Percentiles rank a stretch among this genome's conserved stretches.
These are phyloP conservation scores for Mactra quadrangularis DNA, from an alignment of 1,140 invertebrate genomes.

Conservation along the genomic window DNA sequence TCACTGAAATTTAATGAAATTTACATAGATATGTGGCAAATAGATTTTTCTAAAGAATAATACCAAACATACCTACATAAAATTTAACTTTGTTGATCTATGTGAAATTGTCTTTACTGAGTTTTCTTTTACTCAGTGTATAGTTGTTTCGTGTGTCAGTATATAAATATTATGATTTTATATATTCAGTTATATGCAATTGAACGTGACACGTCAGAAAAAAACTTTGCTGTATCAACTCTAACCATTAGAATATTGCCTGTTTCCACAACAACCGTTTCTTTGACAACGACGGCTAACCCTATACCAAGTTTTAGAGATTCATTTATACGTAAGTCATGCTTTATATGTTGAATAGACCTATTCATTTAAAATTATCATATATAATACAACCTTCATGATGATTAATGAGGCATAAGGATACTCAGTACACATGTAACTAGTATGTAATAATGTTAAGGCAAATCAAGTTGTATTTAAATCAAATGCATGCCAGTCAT, in stretches of 20 bases:
- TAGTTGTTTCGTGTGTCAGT: too few relatives aligned
- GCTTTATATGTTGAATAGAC: background rate
- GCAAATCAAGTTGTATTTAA: background rate
- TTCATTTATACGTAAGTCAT: conserved; percentile 47
- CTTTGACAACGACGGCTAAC: background rate
- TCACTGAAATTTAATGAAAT: too few relatives aligned
- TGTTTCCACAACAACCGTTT: conserved; percentile 25
- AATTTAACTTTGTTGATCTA: too few relatives aligned
- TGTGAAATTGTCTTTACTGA: too few relatives aligned
- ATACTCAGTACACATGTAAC: background rate
- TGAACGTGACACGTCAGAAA: conserved; percentile 40
- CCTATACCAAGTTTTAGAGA: conserved; percentile 18
- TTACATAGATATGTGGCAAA: too few relatives aligned
- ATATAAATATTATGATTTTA: too few relatives aligned
- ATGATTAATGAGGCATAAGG: background rate
- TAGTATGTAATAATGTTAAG: background rate
- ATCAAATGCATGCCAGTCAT: background rate
- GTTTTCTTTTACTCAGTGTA: too few relatives aligned
- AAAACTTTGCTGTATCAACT: conserved; percentile 5
- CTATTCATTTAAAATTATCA: background rate
- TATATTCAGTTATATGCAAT: conserved; percentile 43
- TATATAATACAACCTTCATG: background rate
- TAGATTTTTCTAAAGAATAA: too few relatives aligned
- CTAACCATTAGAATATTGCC: conserved; percentile 38
- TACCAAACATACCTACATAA: too few relatives aligned